Conservation (phyloP, 2,888 invertebrate genomes). For the Autographa pulchrina region DNA sequence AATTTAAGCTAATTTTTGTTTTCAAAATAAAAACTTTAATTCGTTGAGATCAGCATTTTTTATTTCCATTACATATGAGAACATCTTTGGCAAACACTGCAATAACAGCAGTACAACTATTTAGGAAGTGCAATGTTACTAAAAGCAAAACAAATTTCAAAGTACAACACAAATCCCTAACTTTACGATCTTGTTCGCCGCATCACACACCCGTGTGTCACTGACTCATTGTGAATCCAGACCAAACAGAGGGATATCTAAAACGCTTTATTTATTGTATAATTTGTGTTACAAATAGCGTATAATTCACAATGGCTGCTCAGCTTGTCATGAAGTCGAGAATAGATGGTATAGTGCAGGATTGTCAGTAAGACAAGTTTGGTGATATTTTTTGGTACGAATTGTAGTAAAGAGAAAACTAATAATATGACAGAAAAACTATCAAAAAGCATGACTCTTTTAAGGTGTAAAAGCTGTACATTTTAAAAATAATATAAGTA, state of each 20-base stretch:
- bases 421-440: no score
- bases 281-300: constrained; percentile 63
- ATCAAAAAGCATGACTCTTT: no score
- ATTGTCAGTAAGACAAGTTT: constrained; percentile 8
- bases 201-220: constrained; percentile 28
- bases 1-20: no score
- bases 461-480: no score
- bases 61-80: no score
- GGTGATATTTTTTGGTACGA: no score
- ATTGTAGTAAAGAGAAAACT: no score
- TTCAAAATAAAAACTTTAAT: no score
- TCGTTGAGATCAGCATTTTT: no score
- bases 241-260: constrained; percentile 48
- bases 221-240: constrained; percentile 43
- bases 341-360: constrained; percentile 30
- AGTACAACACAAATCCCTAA: constrained; percentile 6
- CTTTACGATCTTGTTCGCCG: constrained; percentile 10
- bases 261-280: constrained; percentile 60
- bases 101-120: neutral
- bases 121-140: neutral
- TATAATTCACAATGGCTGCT: constrained; percentile 58
- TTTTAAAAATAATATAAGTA: no score
- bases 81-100: neutral
- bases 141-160: neutral
- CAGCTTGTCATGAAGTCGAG: constrained; percentile 31